Evolutionary conservation across 2,113 vertebrate species (phyloP).

Genomic region (Indri indri): DNA sequence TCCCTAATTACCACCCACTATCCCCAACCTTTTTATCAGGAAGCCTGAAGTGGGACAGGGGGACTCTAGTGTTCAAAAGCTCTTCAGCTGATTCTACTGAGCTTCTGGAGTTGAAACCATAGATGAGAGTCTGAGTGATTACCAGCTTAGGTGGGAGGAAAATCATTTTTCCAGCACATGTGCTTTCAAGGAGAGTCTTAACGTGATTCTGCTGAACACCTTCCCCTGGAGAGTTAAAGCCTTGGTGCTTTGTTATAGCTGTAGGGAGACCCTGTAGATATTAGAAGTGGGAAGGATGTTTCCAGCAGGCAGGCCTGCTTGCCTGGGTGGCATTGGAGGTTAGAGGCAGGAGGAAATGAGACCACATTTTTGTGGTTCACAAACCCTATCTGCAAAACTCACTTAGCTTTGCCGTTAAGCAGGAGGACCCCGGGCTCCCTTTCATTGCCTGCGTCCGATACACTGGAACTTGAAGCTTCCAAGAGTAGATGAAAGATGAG

Average conservation of each 20-base stretch:
- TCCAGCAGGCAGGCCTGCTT: neutral
- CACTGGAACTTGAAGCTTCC: neutral
- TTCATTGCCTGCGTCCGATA: neutral
- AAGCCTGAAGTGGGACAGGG: neutral
- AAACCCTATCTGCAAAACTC: neutral
- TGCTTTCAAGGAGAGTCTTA: neutral
- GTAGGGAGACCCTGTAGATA: neutral
- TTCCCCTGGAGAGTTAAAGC: neutral
- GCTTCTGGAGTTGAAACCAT: neutral
- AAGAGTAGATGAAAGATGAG: constrained; percentile 21
- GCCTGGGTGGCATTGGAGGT: neutral
- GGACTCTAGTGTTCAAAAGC: too few species aligned
- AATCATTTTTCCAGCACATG: neutral
- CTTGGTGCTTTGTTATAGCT: neutral
- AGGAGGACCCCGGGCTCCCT: neutral
- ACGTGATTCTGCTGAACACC: neutral
- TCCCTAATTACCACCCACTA: neutral
- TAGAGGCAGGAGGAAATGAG: neutral
- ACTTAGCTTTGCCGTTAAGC: neutral
- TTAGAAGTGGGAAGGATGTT: neutral
- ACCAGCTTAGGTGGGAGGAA: neutral
- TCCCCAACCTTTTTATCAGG: neutral
- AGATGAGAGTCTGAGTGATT: neutral
- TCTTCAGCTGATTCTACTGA: neutral
- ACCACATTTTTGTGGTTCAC: neutral